phyloP scores from a whole-genome alignment of 2,888 invertebrate species.

The Oligia strigilis region DNA sequence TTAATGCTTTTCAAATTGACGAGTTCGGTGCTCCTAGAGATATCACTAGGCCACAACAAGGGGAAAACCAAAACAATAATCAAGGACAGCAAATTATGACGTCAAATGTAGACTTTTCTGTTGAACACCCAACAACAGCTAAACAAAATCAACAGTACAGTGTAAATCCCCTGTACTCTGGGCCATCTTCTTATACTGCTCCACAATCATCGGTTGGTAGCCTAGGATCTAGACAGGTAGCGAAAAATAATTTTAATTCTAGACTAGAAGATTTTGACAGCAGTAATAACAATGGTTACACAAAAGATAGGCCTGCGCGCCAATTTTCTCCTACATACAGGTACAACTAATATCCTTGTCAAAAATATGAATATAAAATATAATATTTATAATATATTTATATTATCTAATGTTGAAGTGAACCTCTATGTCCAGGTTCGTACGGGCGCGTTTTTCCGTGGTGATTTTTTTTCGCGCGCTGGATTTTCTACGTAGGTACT shows the following conservation, averaged over 20 bases:
- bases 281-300: slow-evolving; percentile 77
- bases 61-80: slow-evolving; percentile 69
- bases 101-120: slow-evolving; percentile 76
- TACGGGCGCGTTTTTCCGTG: not conserved
- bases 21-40: slow-evolving; percentile 79
- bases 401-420: not conserved
- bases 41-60: slow-evolving; percentile 60
- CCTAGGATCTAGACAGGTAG: slow-evolving; percentile 71
- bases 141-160: slow-evolving; percentile 70
- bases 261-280: slow-evolving; percentile 83
- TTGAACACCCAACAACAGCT: slow-evolving; percentile 75
- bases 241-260: slow-evolving; percentile 73
- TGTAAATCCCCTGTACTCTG: slow-evolving; percentile 78
- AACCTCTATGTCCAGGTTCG: not conserved
- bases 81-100: slow-evolving; percentile 69
- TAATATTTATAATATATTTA: too few relatives aligned
- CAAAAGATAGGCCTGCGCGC: slow-evolving; percentile 76
- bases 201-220: slow-evolving; percentile 85
- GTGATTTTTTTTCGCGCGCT: not conserved
- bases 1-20: slow-evolving; percentile 81
- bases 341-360: slow-evolving; percentile 17
- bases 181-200: slow-evolving; percentile 86
- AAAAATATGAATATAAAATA: not conserved
- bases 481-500: not conserved
- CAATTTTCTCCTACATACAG: slow-evolving; percentile 74